phyloP scores from a whole-genome alignment of 53 echinoderm and acorn worm genomes.

The Antedon mediterranea region DNA sequence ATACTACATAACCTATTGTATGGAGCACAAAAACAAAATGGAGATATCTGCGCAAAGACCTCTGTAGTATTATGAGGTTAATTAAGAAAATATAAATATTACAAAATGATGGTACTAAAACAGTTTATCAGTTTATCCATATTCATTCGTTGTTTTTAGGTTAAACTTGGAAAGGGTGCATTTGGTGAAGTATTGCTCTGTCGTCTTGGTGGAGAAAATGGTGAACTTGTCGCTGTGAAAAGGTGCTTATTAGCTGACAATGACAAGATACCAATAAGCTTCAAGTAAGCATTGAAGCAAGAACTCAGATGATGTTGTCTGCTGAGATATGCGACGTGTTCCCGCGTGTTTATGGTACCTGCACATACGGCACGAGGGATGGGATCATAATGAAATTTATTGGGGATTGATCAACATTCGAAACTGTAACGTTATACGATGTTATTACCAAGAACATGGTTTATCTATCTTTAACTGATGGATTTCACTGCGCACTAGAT shows the following conservation, averaged over 20 bases:
- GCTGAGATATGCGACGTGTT: background rate
- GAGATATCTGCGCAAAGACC: too few relatives aligned
- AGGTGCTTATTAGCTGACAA: background rate
- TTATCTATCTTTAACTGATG: background rate
- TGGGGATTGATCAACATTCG: background rate
- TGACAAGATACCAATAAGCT: background rate
- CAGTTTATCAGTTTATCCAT: too few relatives aligned
- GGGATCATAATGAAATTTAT: background rate
- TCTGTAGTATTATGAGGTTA: too few relatives aligned
- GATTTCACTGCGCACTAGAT: background rate
- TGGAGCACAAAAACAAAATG: too few relatives aligned
- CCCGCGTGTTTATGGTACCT: background rate
- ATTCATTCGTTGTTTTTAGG: background rate
- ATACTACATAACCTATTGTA: too few relatives aligned
- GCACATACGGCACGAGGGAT: background rate
- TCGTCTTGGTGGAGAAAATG: background rate
- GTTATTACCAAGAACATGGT: background rate
- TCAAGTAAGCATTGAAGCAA: background rate
- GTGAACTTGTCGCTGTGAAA: background rate
- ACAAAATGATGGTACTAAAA: too few relatives aligned
- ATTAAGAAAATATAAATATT: too few relatives aligned
- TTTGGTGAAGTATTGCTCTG: background rate
- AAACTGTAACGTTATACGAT: background rate
- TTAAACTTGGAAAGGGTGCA: background rate
- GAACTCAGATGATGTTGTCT: background rate